Conservation (phyloP, 1,140 invertebrate genomes). For the Venturia canescens region DNA sequence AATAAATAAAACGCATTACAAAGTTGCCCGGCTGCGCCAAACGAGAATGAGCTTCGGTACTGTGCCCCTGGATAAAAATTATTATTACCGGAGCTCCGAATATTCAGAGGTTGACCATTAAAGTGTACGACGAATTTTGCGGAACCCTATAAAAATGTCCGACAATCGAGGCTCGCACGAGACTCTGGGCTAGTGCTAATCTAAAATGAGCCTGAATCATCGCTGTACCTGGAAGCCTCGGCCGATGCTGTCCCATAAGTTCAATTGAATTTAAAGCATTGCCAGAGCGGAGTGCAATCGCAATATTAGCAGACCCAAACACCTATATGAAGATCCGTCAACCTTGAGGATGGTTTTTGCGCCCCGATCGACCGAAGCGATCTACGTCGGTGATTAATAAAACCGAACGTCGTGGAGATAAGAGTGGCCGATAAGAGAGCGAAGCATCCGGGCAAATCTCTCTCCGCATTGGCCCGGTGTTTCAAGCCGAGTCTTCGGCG, state of each 20-base stretch:
- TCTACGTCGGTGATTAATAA: conserved; percentile 21
- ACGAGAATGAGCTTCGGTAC: neutral
- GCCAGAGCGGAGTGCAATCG: neutral
- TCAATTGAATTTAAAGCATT: conserved; percentile 6
- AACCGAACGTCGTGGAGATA: neutral
- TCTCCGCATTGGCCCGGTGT: conserved; percentile 44
- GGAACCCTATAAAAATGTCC: neutral
- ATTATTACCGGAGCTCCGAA: neutral
- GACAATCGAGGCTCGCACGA: neutral
- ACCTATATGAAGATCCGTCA: neutral
- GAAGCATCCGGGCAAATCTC: neutral
- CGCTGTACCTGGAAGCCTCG: no score
- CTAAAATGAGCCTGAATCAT: neutral
- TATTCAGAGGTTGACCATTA: neutral
- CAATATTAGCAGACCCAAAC: neutral
- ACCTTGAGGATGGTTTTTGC: conserved; percentile 3
- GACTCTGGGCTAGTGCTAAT: neutral
- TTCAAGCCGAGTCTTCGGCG: conserved; percentile 49
- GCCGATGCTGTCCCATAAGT: no score
- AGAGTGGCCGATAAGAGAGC: neutral
- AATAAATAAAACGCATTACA: conserved; percentile 77
- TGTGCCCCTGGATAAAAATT: conserved; percentile 1
- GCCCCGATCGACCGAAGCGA: neutral
- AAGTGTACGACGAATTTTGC: neutral
- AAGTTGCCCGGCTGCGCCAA: conserved; percentile 52